Base-by-base conservation (phyloP, 2,113 vertebrate genomes). In the Ursus arctos region DNA sequence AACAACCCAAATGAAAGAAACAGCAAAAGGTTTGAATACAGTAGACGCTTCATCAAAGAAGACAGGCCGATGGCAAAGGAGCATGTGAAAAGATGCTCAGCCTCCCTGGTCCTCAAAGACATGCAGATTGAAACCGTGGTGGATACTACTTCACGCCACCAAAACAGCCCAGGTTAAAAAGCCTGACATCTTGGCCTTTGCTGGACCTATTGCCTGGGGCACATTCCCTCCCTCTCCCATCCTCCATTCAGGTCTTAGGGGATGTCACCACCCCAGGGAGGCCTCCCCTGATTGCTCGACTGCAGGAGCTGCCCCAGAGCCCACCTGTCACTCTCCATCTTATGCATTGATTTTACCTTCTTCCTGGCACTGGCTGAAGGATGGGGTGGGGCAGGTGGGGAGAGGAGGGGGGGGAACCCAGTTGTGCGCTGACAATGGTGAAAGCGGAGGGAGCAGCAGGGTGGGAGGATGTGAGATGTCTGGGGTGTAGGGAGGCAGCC, bases 101-200 rank as follows among this genome's bases (percentile, higher is more conserved):
- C 0, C 6, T 22, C 49, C 7, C 0, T 4, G 2, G 16, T 28
- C 36, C 57, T 40, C 1, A 47, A 13, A 43, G 28, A 28, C 33
- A n/a, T 0, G 43, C 43, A 24, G 10, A 43, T 7, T 12, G 21
- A 9, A 8, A 5, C 61, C 6, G 4, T 6, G 4, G 1, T 0
- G 5, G 40, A 15, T 9, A 33, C n/a, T 36, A 43, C 10, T 4
- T 63, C 61, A 24, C 2, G 8, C 24, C 57, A 4, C 10, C 0
- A 1, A 18, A 33, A 65, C 13, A 36, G 49, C 51, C 24, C 14
- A 28, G 3, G 43, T 15, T 7, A 28, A 11, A 33, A 28, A 9
- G 47, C 3, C 47, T 3, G 33, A 53, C 71, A 43, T n/a, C 82
- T 26, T 1, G 15, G 47, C 21, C 69, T 55, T 47, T 55, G 28